A percentile compares a stretch with the other conserved stretches of the same genome.
Evolutionary conservation across 2,888 invertebrate species (phyloP).

Genomic region (Pollenia amentaria): DNA sequence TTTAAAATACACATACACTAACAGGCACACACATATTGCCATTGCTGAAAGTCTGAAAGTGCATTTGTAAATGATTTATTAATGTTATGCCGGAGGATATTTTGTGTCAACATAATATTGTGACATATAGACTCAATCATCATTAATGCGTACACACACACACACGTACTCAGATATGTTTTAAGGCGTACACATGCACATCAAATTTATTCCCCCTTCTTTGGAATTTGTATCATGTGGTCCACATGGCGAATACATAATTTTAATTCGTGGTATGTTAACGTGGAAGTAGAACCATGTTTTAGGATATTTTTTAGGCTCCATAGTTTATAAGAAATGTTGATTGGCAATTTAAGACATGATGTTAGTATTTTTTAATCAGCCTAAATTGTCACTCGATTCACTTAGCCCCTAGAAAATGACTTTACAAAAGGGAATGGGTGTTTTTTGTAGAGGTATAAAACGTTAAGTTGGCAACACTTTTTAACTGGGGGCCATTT

Average conservation of each 20-base stretch:
- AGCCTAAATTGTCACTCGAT: too few species aligned
- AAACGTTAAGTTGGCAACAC: too few species aligned
- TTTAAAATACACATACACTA: neutral
- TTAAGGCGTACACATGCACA: neutral
- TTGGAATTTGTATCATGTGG: neutral
- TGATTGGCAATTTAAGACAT: too few species aligned
- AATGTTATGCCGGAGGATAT: constrained; percentile 77
- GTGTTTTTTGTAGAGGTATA: too few species aligned
- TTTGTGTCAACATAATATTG: constrained; percentile 77
- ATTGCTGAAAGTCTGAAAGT: constrained; percentile 79
- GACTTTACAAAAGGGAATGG: too few species aligned
- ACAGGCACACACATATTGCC: constrained; percentile 56
- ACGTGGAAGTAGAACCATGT: neutral
- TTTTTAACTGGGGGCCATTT: too few species aligned
- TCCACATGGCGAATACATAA: constrained; percentile 52
- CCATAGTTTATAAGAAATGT: too few species aligned
- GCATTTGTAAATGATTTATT: constrained; percentile 79
- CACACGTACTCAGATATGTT: neutral
- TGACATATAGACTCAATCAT: constrained; percentile 75
- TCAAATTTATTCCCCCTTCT: neutral
- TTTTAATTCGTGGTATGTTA: constrained; percentile 47
- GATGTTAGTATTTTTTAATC: too few species aligned
- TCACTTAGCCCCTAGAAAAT: too few species aligned
- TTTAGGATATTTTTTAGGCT: neutral
- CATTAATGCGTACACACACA: constrained; percentile 42